Conservation (phyloP, 2,113 vertebrate genomes). For the Okapia johnstoni region DNA sequence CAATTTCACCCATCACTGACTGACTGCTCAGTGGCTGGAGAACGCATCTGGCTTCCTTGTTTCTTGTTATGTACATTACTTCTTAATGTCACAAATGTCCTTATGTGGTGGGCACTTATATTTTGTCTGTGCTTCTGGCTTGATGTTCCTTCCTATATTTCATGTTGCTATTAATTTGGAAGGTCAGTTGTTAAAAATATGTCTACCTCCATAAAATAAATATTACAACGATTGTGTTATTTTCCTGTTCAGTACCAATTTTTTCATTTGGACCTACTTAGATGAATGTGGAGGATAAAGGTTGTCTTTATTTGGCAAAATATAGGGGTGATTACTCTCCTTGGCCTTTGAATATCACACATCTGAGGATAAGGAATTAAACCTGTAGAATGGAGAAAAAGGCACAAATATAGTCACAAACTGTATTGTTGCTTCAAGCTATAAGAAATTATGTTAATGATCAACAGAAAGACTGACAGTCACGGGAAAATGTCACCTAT, state of each 20-base stretch:
- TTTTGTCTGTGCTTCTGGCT: not conserved
- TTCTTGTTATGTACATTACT: not conserved
- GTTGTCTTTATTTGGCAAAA: not conserved
- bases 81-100: not conserved
- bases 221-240: not conserved
- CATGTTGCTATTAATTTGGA: conserved; percentile 4
- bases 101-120: not conserved
- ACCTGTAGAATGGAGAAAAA: not conserved
- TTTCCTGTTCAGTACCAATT: not conserved
- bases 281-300: not conserved
- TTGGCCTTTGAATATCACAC: not conserved
- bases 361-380: not conserved
- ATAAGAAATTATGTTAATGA: not conserved
- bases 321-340: not conserved
- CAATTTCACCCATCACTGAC: not conserved
- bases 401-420: not conserved
- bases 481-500: not conserved
- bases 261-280: not conserved
- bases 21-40: not conserved
- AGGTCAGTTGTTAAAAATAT: not conserved
- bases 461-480: not conserved
- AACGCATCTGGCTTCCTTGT: not conserved
- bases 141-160: not conserved
- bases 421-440: not conserved
- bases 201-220: not conserved